Evolutionary conservation across 2,797 vertebrate genomes (phyloP).

Genomic region (Oryzias sinensis): DNA sequence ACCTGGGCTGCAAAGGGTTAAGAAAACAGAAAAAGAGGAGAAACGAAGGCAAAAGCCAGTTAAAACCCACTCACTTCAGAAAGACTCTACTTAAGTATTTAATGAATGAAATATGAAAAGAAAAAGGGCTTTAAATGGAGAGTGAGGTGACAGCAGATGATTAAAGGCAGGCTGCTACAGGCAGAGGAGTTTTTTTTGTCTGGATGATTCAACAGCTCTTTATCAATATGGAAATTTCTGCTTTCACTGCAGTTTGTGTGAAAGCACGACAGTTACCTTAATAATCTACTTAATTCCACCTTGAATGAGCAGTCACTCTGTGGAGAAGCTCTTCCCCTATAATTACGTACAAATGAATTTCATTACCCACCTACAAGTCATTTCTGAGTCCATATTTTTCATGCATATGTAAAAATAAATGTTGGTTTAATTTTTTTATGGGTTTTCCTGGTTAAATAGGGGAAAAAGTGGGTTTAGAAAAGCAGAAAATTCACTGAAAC

Average conservation of each 20-base stretch:
- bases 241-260: conserved; percentile 19
- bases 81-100: conserved; percentile 14
- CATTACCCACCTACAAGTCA: not conserved
- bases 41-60: not conserved
- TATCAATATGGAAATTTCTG: conserved; percentile 26
- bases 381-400: too few species aligned
- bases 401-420: too few species aligned
- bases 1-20: conserved; percentile 32
- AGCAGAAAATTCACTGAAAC: too few species aligned
- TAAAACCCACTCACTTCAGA: not conserved
- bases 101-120: conserved; percentile 10
- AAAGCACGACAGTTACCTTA: conserved; percentile 12
- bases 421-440: too few species aligned
- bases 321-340: conserved; percentile 8
- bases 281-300: conserved; percentile 8
- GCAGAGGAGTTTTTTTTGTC: conserved; percentile 45
- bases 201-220: conserved; percentile 23
- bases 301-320: conserved; percentile 4
- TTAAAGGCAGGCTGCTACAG: conserved; percentile 11
- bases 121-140: conserved; percentile 39
- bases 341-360: conserved; percentile 30
- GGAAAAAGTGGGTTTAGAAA: too few species aligned
- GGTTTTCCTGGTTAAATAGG: too few species aligned
- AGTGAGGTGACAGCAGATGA: conserved; percentile 32
- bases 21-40: conserved; percentile 15